Evolutionary conservation across 2,797 vertebrate species (phyloP), one percentile per base, ranked within the genome.

Genomic region (Eutrigla gurnardus): DNA sequence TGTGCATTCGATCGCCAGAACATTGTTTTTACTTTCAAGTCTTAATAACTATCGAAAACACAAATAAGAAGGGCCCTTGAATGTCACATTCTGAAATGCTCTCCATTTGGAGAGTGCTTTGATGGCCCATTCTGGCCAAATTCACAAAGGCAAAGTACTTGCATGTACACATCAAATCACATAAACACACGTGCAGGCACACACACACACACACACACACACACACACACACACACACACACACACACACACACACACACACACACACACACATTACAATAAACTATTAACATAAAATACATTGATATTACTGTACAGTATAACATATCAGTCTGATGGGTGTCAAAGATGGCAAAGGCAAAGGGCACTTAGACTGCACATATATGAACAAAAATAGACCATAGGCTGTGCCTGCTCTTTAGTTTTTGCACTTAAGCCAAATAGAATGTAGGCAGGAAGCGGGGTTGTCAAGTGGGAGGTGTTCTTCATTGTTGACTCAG

Each of bases 11-110:
- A 18, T 39, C 50, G 59, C 35, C 65, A 71, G 54, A 35, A 68
- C 9, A 32, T 5, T 10, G 11, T 76, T 77, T 71, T 71, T 4
- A 57, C 32, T 68, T 79, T 36, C 46, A 65, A 76, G 15, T 69
- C 46, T 58, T 58, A 64, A 81, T 77, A 70, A 39, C 49, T 10
- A 65, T 62, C 60, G 39, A 53, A 37, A 72, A 86, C 13, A 60
- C 43, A 75, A 59, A 71, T 59, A 65, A 57, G 65, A 81, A 74
- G 17, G 32, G 25, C 1, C 43, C 54, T 25, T 73, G 49, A 53
- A 72, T 54, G 32, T 63, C 18, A 2, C 14, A 25, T 55, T 49
- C 17, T 53, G 50, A 66, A 46, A 18, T 58, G 36, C 18, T 70
- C 39, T 63, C 39, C 37, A 52, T 18, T 7, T n/a, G 33, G 14